Evolutionary conservation across 2,797 vertebrate species (phyloP).

Genomic region (Poecilia picta): DNA sequence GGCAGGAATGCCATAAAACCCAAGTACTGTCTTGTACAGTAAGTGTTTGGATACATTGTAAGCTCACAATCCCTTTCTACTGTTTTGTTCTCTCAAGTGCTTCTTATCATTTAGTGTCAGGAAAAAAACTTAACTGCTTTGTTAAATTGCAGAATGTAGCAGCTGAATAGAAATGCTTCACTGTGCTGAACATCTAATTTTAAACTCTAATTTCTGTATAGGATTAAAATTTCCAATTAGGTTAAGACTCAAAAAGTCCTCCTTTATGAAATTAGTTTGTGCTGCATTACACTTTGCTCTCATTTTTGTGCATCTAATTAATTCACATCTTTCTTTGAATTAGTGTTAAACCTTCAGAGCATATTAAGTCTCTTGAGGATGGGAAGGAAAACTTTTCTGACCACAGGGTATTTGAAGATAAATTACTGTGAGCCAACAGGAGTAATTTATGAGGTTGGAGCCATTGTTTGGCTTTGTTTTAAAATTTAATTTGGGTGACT

Average conservation of each 20-base stretch:
- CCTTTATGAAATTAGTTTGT: conserved; percentile 74
- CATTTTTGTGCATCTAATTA: conserved; percentile 74
- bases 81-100: conserved; percentile 35
- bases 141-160: conserved; percentile 52
- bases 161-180: conserved; percentile 45
- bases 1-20: conserved; percentile 82
- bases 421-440: conserved; percentile 66
- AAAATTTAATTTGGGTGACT: conserved; percentile 49
- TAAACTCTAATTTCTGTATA: conserved; percentile 64
- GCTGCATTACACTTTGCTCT: conserved; percentile 70
- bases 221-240: conserved; percentile 75
- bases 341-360: conserved; percentile 66
- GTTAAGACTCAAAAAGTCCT: conserved; percentile 66
- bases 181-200: conserved; percentile 58
- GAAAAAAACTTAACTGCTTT: conserved; percentile 44
- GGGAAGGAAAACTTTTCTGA: conserved; percentile 53
- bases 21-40: conserved; percentile 78
- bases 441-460: conserved; percentile 64
- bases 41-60: conserved; percentile 69
- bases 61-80: conserved; percentile 30
- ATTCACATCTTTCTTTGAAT: conserved; percentile 68
- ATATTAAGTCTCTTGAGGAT: conserved; percentile 60
- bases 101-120: conserved; percentile 30
- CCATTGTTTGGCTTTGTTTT: conserved; percentile 60
- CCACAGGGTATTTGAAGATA: conserved; percentile 67